These are phyloP conservation scores for Acrocephalus arundinaceus DNA, from an alignment of 2,113 vertebrate genomes.

Conservation along the genomic window DNA sequence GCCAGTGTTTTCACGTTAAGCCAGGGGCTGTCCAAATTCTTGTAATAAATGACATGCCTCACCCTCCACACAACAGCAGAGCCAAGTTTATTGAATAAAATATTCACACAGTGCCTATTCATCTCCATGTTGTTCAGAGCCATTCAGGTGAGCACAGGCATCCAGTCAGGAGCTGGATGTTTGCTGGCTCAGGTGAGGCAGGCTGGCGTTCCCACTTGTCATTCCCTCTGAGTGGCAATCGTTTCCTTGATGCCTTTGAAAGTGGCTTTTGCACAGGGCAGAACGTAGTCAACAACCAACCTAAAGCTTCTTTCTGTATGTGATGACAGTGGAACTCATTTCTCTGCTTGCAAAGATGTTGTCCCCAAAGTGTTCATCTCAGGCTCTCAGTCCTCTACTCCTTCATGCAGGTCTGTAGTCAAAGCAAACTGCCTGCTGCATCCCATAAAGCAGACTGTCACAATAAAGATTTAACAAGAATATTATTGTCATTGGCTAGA, in stretches of 20 bases:
- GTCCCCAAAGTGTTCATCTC: neutral
- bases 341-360: neutral
- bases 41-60: conserved; percentile 61
- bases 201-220: neutral
- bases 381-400: neutral
- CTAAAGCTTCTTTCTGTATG: neutral
- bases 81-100: conserved; percentile 49
- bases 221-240: neutral
- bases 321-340: neutral
- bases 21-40: conserved; percentile 58
- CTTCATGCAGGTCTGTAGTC: neutral
- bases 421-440: neutral
- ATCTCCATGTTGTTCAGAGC: neutral
- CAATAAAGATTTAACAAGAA: conserved; percentile 25
- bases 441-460: neutral
- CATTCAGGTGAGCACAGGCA: conserved; percentile 34
- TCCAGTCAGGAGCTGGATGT: neutral
- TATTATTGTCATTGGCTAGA: conserved; percentile 45
- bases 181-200: conserved; percentile 14
- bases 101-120: conserved; percentile 51
- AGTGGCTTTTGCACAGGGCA: neutral
- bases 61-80: conserved; percentile 18
- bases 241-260: neutral
- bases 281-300: neutral
- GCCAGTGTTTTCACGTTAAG: conserved; percentile 43